These are phyloP conservation scores for Rhodinocichla rosea DNA, from an alignment of 2,113 vertebrate species.

Conservation along the genomic window DNA sequence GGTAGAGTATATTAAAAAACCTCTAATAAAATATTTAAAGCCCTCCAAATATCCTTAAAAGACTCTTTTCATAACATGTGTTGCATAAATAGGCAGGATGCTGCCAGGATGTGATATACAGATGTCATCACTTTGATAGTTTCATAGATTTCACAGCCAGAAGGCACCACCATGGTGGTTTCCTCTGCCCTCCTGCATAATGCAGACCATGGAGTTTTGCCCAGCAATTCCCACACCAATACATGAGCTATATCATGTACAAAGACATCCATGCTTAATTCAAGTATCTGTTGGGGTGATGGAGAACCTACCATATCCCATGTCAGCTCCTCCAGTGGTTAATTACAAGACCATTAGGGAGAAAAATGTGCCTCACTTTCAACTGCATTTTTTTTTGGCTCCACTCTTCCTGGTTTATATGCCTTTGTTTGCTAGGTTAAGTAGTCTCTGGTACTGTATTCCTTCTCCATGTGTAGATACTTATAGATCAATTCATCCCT, in stretches of 20 bases:
- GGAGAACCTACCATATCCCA: slow-evolving; percentile 12
- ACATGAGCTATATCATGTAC: not conserved
- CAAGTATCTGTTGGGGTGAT: slow-evolving; percentile 27
- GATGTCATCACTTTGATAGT: not conserved
- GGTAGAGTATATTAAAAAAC: not conserved
- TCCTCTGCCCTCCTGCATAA: slow-evolving; percentile 40
- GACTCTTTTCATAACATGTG: not conserved
- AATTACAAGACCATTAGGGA: slow-evolving; percentile 36
- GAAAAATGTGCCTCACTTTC: not conserved
- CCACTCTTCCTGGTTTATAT: not conserved
- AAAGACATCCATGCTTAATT: not conserved
- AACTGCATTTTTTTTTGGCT: not conserved
- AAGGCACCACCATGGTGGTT: not conserved
- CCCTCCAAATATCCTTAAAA: slow-evolving; percentile 40
- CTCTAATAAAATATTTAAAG: slow-evolving; percentile 55
- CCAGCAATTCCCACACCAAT: not conserved
- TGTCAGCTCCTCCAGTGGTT: slow-evolving; percentile 7
- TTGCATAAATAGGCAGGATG: not conserved
- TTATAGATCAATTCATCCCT: not conserved
- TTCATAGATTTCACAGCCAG: slow-evolving; percentile 19
- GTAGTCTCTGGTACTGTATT: not conserved
- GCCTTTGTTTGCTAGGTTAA: not conserved
- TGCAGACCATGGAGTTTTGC: not conserved
- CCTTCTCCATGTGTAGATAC: not conserved
- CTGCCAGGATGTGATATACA: not conserved